Evolutionary conservation across 2,797 vertebrate species (phyloP), one percentile per base, ranked within the genome.

Genomic region (Tachyglossus aculeatus): DNA sequence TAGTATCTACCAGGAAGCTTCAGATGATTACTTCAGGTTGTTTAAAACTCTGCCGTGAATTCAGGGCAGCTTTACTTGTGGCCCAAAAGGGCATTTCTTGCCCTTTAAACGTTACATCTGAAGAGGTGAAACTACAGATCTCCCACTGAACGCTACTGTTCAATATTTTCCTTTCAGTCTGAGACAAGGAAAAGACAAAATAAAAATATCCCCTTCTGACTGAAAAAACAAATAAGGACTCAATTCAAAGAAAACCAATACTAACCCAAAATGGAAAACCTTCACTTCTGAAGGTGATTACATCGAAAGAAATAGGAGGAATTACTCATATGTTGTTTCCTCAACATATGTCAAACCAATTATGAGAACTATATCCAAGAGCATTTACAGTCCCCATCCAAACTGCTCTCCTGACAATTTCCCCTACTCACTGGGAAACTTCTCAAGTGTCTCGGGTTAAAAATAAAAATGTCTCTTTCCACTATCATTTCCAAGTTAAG

Each of bases 401-500:
- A 10, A 48, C 22, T 31, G 36, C 24, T 38, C 36, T 18, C 43
- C 36, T 13, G 41, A 54, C 19, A 41, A 32, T 61, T 48, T 38
- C 54, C 51, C 6, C 36, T 29, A 18, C 29, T 54, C 4, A 9
- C 1, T 73, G 27, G 36, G 44, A 64, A 29, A 31, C 31, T 79
- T 71, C 55, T 61, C 43, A 29, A 51, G 71, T 29, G 45, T 52
- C 67, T 76, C 68, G 74, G 61, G 41, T 64, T 47, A 60, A 38
- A 57, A 39, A 73, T 70, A 31, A 37, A 64, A 9, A 29, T 34
- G 19, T 43, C 51, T 47, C 55, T 68, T 80, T 77, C n/a, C 52
- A 71, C 47, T 38, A 56, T 65, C 76, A 55, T 34, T 54, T 40
- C 44, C 66, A 57, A 59, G 71, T 53, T 71, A 79, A 40, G 24